Base-by-base conservation (phyloP, 2,888 invertebrate genomes). In the Diaperis boleti region DNA sequence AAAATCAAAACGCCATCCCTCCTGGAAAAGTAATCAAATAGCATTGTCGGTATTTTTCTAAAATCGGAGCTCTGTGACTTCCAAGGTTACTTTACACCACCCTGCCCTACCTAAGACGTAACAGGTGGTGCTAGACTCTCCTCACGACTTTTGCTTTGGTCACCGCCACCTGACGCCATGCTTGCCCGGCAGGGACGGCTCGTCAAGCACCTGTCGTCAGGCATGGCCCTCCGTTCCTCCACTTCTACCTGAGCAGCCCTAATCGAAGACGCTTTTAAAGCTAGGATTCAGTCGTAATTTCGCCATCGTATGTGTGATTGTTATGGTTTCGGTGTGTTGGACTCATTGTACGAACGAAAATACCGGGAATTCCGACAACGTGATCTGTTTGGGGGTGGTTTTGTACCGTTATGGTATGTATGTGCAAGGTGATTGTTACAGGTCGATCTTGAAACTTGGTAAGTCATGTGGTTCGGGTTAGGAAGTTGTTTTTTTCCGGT, bases 201-300 rank as follows among this genome's bases (percentile, higher is more conserved):
- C 62, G 59, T 69, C 69, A 67, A 59, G 62, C 69, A 69, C 64
- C 69, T 69, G 69, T 65, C 69, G 65, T 47, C 55, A 41, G 35
- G 37, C 18, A 31, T 17, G 26, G 54, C 54, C 52, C 54, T 60
- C 60, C 33, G 15, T 47, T 35, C 8, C 56, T 15, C 26, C 26
- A 26, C 6, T 33, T 54, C 63, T 64, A 59, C 64, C 64, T 59
- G 59, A 33, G 52, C 35, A 47, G 42, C 54, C 50, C 42, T 42
- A 39, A 59, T 42, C 41, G 29, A 11, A 20, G 35, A n/a, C 47
- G 41, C 37, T 42, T 29, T 33, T 10, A n/a, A 33, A 17, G 18
- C 35, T 10, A 11, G 18, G 20, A 41, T 47, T 49, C 59, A 60
- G 60, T 60, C 52, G 50, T 26, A 33, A 35, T 59, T 59, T 59